phyloP scores from a whole-genome alignment of 2,888 invertebrate genomes.

The Volucella inflata region DNA sequence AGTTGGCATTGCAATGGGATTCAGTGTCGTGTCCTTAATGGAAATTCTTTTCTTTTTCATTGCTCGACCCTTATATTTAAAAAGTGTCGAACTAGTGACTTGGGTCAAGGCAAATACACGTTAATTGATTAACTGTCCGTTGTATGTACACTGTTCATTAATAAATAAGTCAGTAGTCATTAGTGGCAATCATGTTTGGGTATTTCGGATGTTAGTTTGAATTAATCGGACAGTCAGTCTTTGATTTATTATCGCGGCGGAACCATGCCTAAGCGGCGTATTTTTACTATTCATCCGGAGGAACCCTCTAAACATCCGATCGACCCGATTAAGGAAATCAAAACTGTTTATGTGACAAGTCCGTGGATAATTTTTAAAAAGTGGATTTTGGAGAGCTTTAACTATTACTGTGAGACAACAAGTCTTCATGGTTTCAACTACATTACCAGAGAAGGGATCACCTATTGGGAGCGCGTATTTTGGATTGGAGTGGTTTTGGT shows the following conservation, averaged over 20 bases:
- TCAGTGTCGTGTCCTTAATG: constrained; percentile 88
- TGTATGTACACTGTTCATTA: neutral
- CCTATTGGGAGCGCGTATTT: constrained; percentile 84
- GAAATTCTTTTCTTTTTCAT: constrained; percentile 85
- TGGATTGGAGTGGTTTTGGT: constrained; percentile 86
- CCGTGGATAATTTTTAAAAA: constrained; percentile 67
- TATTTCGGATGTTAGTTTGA: neutral
- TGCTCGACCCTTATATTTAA: constrained; percentile 79
- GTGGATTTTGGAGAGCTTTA: constrained; percentile 81
- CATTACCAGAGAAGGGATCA: constrained; percentile 86
- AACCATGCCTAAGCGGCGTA: constrained; percentile 50
- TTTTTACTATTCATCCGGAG: constrained; percentile 63
- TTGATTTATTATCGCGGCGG: constrained; percentile 11
- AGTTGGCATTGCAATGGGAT: constrained; percentile 88
- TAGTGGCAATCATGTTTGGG: constrained; percentile 24
- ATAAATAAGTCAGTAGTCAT: constrained; percentile 54
- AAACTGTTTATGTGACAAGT: constrained; percentile 10
- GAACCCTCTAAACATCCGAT: constrained; percentile 43
- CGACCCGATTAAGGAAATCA: neutral
- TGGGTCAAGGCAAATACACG: constrained; percentile 37
- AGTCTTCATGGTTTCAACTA: constrained; percentile 89
- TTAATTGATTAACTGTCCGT: constrained; percentile 54
- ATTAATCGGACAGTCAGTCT: constrained; percentile 24
- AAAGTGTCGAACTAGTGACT: constrained; percentile 41
- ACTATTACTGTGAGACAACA: constrained; percentile 88